Conservation (phyloP, 2,888 invertebrate genomes). For the Pheosia gnoma region DNA sequence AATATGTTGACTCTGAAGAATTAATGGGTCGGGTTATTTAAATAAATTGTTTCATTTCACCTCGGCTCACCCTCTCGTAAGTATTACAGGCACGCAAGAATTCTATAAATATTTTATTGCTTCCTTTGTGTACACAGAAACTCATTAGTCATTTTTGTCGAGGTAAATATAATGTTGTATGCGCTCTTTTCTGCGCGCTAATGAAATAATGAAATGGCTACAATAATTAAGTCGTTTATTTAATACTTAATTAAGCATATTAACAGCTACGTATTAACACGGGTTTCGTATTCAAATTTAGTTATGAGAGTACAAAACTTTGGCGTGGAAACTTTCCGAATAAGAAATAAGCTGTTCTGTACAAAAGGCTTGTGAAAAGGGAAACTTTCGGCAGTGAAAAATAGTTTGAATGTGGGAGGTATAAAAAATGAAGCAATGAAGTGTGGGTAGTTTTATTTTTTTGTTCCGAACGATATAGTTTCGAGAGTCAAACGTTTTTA, state of each 20-base stretch:
- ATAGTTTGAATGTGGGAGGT: conserved; percentile 19
- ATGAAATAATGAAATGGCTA: conserved; percentile 14
- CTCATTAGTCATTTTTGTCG: conserved; percentile 47
- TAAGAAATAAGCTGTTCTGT: conserved; percentile 20
- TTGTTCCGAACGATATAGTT: neutral
- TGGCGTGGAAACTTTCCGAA: conserved; percentile 18
- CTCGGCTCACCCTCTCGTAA: conserved; percentile 19
- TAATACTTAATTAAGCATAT: neutral
- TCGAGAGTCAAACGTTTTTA: neutral
- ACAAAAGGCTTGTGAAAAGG: conserved; percentile 19
- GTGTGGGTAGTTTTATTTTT: neutral
- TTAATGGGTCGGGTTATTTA: conserved; percentile 11
- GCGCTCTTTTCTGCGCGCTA: conserved; percentile 16
- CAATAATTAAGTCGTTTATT: conserved; percentile 13
- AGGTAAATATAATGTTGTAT: conserved; percentile 34
- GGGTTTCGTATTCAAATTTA: conserved; percentile 1
- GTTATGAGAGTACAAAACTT: conserved; percentile 13
- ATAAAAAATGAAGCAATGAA: conserved; percentile 9
- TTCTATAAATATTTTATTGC: conserved; percentile 49
- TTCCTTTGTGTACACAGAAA: conserved; percentile 43
- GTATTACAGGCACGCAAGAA: conserved; percentile 38
- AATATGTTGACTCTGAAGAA: conserved; percentile 8
- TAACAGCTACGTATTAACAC: neutral
- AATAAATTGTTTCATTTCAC: conserved; percentile 26
- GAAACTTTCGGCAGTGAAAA: conserved; percentile 20